Evolutionary conservation across 2,888 invertebrate genomes (phyloP), one percentile per base, ranked within the genome.

Genomic region (Anoplius nigerrimus): DNA sequence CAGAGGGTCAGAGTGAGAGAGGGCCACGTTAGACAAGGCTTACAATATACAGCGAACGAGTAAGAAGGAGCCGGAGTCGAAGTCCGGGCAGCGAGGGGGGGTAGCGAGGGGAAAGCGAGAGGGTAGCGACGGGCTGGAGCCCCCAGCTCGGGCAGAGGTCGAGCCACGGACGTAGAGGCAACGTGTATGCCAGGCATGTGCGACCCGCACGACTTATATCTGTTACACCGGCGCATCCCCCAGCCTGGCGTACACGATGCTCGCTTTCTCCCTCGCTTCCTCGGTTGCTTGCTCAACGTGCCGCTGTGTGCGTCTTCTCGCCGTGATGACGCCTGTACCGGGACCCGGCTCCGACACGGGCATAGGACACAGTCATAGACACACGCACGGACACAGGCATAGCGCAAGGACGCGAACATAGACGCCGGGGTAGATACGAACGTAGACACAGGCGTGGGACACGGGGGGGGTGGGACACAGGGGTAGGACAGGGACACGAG

Each of bases 191-290:
- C 62, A 71, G 79, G 57, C 78, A 78, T 78, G 78, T 79, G 71
- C 78, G 79, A 76, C 74, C 76, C 62, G 63, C 75, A 58, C 80
- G 79, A 83, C 84, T 83, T 84, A 82, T 84, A 79, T 82, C 80
- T 72, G 75, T 80, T 82, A 82, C 79, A 77, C 78, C 71, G 66
- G 69, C 62, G 54, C 62, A 56, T 52, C 57, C 20, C 53, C 53
- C 46, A 22, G 11, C 16, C 16, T 18, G 48, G 22, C 16, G 11
- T 21, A 24, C 45, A 20, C 42, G 53, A 6, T 6, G 15, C 53
- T 20, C 18, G 43, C 56, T 34, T 34, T 34, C 34, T 34, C 34
- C 4, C 34, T 34, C 11, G 34, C 34, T 34, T 34, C 1, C 34
- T 6, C 34, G 4, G 4, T 27, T 27, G 27, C 27, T 27, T 27